Conservation (phyloP, 2,797 vertebrate genomes). For the Danio jaintianensis region DNA sequence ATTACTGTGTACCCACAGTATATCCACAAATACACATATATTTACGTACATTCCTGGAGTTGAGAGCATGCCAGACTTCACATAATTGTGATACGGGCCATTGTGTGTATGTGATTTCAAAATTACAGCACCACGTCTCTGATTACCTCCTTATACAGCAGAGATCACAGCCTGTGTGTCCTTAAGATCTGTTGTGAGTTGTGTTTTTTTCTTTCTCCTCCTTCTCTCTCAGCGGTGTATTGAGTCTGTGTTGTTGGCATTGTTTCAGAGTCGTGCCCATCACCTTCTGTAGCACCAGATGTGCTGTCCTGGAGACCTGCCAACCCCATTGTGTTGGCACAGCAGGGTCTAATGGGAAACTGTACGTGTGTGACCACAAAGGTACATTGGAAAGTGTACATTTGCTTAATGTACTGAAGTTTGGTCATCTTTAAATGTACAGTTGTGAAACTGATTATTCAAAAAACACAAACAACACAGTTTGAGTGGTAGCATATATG, state of each 20-base stretch:
- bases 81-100: not conserved
- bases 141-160: slow-evolving; percentile 12
- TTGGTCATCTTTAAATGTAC: not conserved
- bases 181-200: slow-evolving; percentile 19
- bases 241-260: slow-evolving; percentile 56
- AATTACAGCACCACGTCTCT: slow-evolving; percentile 22
- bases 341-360: slow-evolving; percentile 44
- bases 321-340: slow-evolving; percentile 64
- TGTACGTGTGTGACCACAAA: not conserved
- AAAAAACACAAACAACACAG: too few species aligned
- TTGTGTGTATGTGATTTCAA: slow-evolving; percentile 38
- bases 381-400: not conserved
- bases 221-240: slow-evolving; percentile 6
- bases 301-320: slow-evolving; percentile 66
- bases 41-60: not conserved
- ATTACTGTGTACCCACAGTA: slow-evolving; percentile 8
- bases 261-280: slow-evolving; percentile 65
- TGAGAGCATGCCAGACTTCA: not conserved
- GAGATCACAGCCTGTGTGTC: slow-evolving; percentile 19
- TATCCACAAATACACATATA: slow-evolving; percentile 7
- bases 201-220: not conserved
- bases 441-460: too few species aligned
- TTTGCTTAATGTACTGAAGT: not conserved
- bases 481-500: too few species aligned
- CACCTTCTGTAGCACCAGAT: slow-evolving; percentile 74